These are phyloP conservation scores for Gasterosteus aculeatus DNA, from an alignment of 2,113 vertebrate genomes.

Conservation along the genomic window DNA sequence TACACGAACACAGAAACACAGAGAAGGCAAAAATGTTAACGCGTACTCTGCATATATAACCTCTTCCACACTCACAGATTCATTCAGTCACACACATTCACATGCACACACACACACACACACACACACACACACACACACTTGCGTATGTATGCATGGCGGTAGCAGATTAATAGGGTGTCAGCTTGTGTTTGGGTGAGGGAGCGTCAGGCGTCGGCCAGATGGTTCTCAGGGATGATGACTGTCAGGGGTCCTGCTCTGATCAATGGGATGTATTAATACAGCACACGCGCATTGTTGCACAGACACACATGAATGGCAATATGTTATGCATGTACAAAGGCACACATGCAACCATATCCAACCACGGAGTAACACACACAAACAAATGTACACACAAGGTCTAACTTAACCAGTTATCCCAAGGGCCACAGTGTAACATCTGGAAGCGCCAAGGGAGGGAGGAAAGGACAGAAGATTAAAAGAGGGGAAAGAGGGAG, in stretches of 20 bases:
- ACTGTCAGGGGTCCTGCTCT: constrained; percentile 99
- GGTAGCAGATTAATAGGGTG: constrained; percentile 98
- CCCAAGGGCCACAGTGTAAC: constrained; percentile 91
- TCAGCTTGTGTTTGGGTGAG: constrained; percentile 99
- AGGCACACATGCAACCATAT: constrained; percentile 45
- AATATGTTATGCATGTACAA: constrained; percentile 46
- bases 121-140: constrained; percentile 20
- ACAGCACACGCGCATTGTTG: constrained; percentile 77
- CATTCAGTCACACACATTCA: constrained; percentile 51
- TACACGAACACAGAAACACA: constrained; percentile 34
- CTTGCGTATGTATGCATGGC: constrained; percentile 70
- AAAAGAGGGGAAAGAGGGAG: constrained; percentile 55
- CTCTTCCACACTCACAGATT: constrained; percentile 52
- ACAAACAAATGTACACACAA: constrained; percentile 30
- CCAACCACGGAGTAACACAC: constrained; percentile 73
- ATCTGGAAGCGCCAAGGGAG: constrained; percentile 94
- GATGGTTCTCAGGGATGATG: constrained; percentile 99
- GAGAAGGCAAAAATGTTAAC: constrained; percentile 48
- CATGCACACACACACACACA: constrained; percentile 10
- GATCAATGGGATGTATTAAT: constrained; percentile 99
- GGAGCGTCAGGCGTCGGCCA: constrained; percentile 98
- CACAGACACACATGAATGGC: constrained; percentile 52
- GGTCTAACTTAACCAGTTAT: constrained; percentile 89
- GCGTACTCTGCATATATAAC: constrained; percentile 51
- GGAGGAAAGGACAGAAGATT: constrained; percentile 68